These are phyloP conservation scores for Ephydatia muelleri DNA, from an alignment of 37 sponge, comb jelly and placozoan species.

Conservation along the genomic window DNA sequence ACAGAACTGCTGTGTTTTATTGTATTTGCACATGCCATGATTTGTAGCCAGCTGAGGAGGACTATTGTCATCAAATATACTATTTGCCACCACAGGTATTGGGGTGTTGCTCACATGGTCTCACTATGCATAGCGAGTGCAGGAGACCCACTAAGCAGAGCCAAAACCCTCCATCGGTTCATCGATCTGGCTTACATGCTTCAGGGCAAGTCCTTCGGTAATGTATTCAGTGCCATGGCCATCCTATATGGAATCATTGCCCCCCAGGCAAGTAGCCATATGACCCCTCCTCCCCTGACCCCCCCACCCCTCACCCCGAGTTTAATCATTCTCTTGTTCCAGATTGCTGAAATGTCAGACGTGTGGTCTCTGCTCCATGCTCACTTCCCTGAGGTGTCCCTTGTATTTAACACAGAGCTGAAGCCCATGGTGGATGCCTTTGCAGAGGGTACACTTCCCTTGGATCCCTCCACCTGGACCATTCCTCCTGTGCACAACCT, in stretches of 20 bases:
- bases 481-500: slow-evolving; percentile 77
- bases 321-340: no score
- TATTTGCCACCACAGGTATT: slow-evolving; percentile 36
- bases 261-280: slow-evolving; percentile 64
- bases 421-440: slow-evolving; percentile 31
- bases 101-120: slow-evolving; percentile 59
- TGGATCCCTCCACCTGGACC: slow-evolving; percentile 40
- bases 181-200: slow-evolving; percentile 65
- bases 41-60: not conserved
- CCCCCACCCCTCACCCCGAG: no score
- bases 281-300: no score
- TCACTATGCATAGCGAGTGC: slow-evolving; percentile 36
- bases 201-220: slow-evolving; percentile 57
- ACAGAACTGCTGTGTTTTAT: no score
- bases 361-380: slow-evolving; percentile 50
- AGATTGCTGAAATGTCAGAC: slow-evolving; percentile 50
- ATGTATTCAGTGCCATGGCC: slow-evolving; percentile 72
- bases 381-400: slow-evolving; percentile 18
- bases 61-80: not conserved
- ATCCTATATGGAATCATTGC: slow-evolving; percentile 63
- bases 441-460: slow-evolving; percentile 33
- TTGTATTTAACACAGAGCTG: slow-evolving; percentile 51
- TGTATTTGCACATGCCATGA: no score
- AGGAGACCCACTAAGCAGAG: slow-evolving; percentile 45
- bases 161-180: slow-evolving; percentile 46